A percentile compares a stretch with the other conserved stretches of the same genome.
Evolutionary conservation across 1,140 invertebrate genomes (phyloP).

Genomic region (Leptinotarsa undecemlineata): DNA sequence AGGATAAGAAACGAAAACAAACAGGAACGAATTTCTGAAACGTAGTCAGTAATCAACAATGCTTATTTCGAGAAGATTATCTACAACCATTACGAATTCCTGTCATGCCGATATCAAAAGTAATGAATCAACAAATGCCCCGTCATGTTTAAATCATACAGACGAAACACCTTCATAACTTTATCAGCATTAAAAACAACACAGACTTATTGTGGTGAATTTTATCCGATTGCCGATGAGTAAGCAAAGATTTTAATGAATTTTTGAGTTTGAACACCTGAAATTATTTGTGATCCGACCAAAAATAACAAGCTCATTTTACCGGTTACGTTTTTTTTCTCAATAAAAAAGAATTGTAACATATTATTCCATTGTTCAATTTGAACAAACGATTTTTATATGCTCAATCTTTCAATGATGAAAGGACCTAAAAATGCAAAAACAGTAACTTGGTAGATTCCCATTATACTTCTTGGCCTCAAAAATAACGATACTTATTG

Average conservation of each 20-base stretch:
- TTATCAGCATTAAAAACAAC: conserved; percentile 4
- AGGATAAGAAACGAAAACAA: background rate
- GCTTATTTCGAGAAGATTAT: background rate
- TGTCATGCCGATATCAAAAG: background rate
- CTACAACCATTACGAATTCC: conserved; percentile 3
- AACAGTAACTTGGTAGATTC: too few relatives aligned
- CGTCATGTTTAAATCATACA: conserved; percentile 3
- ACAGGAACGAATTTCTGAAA: background rate
- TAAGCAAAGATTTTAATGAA: background rate
- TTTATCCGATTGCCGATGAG: background rate
- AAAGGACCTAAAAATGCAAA: too few relatives aligned
- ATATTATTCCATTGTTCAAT: too few relatives aligned
- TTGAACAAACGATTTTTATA: too few relatives aligned
- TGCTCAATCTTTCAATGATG: too few relatives aligned
- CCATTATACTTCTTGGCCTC: too few relatives aligned
- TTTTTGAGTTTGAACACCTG: too few relatives aligned
- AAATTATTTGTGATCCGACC: too few relatives aligned
- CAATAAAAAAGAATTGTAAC: too few relatives aligned
- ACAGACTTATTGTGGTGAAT: background rate
- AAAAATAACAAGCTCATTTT: too few relatives aligned
- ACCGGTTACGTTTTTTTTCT: too few relatives aligned
- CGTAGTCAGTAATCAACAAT: background rate
- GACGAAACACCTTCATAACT: background rate
- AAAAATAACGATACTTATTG: too few relatives aligned
- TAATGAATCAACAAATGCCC: conserved; percentile 2